Evolutionary conservation across 2,113 vertebrate genomes (phyloP), one percentile per base, ranked within the genome.

Genomic region (Pelecanus crispus): DNA sequence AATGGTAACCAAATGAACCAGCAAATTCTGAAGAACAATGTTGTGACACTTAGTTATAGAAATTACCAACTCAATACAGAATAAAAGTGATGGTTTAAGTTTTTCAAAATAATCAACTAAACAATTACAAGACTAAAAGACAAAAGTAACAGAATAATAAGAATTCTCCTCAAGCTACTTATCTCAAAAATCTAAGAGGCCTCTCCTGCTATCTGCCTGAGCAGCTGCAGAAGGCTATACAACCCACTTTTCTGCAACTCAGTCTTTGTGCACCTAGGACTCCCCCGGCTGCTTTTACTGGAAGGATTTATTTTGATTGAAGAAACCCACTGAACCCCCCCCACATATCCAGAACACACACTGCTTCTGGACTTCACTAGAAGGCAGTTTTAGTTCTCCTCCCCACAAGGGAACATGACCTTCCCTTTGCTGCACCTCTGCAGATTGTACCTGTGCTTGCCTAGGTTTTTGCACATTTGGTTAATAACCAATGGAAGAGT

Each of bases 211-310:
- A 72, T 17, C n/a, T 56, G 19, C 24, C 31, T 26, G 25, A 77
- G 6, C 15, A 85, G 26, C 12, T 18, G 34, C 36, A 61, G 31
- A 34, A 44, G 8, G 31, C 26, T 38, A 12, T 1, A 5, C 8
- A 83, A 72, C 6, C 3, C 0, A 1, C 9, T 17, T 20, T 81
- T 32, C 65, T 55, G 16, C 47, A 47, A 11, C 9, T 25, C 25
- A 7, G 6, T 17, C 11, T 4, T 42, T 28, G 10, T 2, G 5
- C 3, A 40, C 2, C 6, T 25, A 40, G 7, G 2, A 13, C 17
- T 82, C 9, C 4, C 11, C 10, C 2, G 0, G 14, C n/a, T 28
- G 15, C 22, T 78, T 56, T 13, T 29, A 59, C 36, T 29, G 8
- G 14, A 49, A 44, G 10, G 9, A 42, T 32, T 58, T 55, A 0